A percentile compares a stretch with the other conserved stretches of the same genome.
Conservation (phyloP, 2,113 vertebrate species). For the Mixornis gularis region DNA sequence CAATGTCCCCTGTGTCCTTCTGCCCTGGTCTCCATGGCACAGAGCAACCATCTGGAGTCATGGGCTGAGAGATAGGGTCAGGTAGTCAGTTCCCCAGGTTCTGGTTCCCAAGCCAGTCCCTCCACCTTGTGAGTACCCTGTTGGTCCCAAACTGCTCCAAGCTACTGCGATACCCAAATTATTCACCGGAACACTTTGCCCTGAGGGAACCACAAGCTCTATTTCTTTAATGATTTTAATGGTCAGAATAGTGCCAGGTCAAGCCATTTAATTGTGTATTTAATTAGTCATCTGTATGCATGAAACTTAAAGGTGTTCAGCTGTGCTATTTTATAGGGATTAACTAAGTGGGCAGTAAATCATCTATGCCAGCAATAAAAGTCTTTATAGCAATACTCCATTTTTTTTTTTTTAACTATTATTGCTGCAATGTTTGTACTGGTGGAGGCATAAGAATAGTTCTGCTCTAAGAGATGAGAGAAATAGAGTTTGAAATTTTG, state of each 20-base stretch:
- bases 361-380: slow-evolving; percentile 66
- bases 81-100: not conserved
- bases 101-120: not conserved
- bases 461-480: slow-evolving; percentile 20
- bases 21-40: not conserved
- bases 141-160: not conserved
- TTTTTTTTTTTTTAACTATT: not conserved
- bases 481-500: slow-evolving; percentile 38
- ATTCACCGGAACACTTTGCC: slow-evolving; percentile 60
- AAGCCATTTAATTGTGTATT: slow-evolving; percentile 73
- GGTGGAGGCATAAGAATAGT: slow-evolving; percentile 34
- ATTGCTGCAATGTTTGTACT: slow-evolving; percentile 54
- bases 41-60: not conserved
- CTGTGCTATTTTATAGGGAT: slow-evolving; percentile 75
- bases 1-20: not conserved
- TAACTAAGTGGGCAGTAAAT: slow-evolving; percentile 74
- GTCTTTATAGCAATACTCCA: slow-evolving; percentile 60
- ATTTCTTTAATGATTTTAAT: slow-evolving; percentile 69
- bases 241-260: slow-evolving; percentile 71
- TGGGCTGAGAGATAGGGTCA: not conserved
- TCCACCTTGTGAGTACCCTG: not conserved
- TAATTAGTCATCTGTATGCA: slow-evolving; percentile 80
- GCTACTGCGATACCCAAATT: not conserved
- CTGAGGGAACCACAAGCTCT: slow-evolving; percentile 60
- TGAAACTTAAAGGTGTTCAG: slow-evolving; percentile 76